Base-by-base conservation (phyloP, 2,888 invertebrate species). In the Erebia epiphron region DNA sequence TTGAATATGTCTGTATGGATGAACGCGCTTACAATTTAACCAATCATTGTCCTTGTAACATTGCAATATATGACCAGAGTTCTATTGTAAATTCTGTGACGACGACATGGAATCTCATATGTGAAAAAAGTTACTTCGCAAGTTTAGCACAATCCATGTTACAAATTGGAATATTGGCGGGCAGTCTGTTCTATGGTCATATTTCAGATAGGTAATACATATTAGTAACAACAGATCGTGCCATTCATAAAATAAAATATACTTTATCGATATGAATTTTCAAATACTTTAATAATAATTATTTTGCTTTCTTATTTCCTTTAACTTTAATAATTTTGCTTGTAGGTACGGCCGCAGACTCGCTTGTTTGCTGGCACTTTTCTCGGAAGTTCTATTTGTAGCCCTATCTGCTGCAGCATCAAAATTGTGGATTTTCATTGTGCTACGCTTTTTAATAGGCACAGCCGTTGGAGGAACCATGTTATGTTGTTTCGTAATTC, bases 391-490 rank as follows among this genome's bases (percentile, higher is more conserved):
- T n/a, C 84, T 94, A 13, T 95, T 95, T 68, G 88, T 94, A 46
- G 83, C 85, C 4, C 71, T 93, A 18, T 95, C 95, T 49, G 94
- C 95, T 0, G 88, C 94, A 63, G 92, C 92, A 3, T 94, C 95
- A 5, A 90, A 94, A 81, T 94, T 95, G 75, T 94, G 94, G 92
- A 85, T 95, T 80, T 96, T 95, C 81, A 80, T 95, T 43, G 76
- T 94, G 13, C 89, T 94, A 63, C 92, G 95, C 75, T 95, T 95
- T 77, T 79, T 95, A 2, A 94, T 94, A 68, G 95, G 95, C 54
- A 82, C 94, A 68, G 93, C 95, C 11, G 93, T 95, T 13, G 95
- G 95, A 72, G 96, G 96, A 46, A 94, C 95, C 1, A 96, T 96
- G 94, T 92, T 96, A 18, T 95, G 95, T 73, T 94, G 95, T 77